Conservation (phyloP, 2,113 vertebrate species). For the Pica pica region DNA sequence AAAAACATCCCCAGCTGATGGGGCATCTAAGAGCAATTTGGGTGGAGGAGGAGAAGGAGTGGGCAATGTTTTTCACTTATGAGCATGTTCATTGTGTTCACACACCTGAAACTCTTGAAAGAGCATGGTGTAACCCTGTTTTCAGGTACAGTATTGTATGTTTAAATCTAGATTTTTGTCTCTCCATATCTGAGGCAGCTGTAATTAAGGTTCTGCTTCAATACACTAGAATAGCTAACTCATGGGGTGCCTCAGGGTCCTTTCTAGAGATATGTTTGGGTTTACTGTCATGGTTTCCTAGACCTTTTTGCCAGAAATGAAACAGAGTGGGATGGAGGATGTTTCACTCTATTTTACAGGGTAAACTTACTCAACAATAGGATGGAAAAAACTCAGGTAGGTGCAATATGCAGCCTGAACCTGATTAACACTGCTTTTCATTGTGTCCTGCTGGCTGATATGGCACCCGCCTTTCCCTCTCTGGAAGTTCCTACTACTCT, state of each 20-base stretch:
- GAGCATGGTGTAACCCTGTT: not conserved
- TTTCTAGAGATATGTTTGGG: not conserved
- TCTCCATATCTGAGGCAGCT: not conserved
- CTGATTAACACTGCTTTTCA: not conserved
- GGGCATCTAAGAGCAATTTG: not conserved
- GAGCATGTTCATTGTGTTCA: not conserved
- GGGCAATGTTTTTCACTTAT: not conserved
- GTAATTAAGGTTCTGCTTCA: not conserved
- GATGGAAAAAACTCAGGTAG: not conserved
- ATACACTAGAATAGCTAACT: not conserved
- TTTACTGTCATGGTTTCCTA: not conserved
- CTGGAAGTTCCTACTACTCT: not conserved
- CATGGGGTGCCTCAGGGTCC: not conserved
- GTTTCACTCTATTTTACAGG: not conserved
- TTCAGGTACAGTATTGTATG: not conserved
- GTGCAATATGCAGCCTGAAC: not conserved
- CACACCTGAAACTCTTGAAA: not conserved
- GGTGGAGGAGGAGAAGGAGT: not conserved
- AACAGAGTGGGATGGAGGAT: not conserved
- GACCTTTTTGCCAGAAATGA: not conserved
- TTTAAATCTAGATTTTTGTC: not conserved
- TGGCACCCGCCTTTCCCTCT: not conserved
- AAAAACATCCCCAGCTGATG: not conserved
- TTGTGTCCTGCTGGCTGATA: not conserved
- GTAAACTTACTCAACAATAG: not conserved